These are phyloP conservation scores for Puffinus mauretanicus DNA, from an alignment of 2,113 vertebrate genomes.

Conservation along the genomic window DNA sequence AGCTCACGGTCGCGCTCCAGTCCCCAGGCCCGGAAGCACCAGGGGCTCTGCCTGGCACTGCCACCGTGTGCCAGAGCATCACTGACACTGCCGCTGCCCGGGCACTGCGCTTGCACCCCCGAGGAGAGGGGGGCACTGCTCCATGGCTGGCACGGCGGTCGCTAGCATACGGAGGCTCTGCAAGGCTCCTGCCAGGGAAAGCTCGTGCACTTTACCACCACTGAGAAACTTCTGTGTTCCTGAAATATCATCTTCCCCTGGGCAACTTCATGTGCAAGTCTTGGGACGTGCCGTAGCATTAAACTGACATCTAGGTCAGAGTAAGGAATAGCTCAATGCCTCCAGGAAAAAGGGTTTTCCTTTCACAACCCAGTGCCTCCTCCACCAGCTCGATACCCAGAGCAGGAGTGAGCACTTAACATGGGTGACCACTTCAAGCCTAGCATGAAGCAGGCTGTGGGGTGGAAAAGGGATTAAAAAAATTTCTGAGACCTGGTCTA, in stretches of 20 bases:
- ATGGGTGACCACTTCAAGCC: not conserved
- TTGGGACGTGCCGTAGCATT: constrained; percentile 34
- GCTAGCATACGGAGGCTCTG: constrained; percentile 43
- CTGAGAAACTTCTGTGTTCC: constrained; percentile 53
- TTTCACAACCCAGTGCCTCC: not conserved
- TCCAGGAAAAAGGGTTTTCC: constrained; percentile 65
- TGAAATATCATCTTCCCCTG: constrained; percentile 49
- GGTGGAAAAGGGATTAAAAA: not conserved
- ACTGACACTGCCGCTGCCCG: not conserved
- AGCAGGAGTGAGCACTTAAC: not conserved
- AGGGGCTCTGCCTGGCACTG: accelerated
- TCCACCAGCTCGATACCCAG: not conserved
- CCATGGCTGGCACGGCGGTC: not conserved
- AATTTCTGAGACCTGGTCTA: not conserved
- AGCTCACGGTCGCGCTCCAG: accelerated
- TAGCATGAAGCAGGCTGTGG: not conserved
- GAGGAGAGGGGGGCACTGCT: not conserved
- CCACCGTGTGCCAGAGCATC: not conserved
- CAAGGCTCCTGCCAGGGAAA: constrained; percentile 38
- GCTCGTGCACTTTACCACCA: constrained; percentile 17
- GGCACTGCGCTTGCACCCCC: not conserved
- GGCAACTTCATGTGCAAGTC: constrained; percentile 18
- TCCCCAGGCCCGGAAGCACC: not conserved
- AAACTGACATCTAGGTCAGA: constrained; percentile 54
- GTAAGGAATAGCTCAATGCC: constrained; percentile 33